A percentile compares a stretch with the other conserved stretches of the same genome.
Evolutionary conservation across 2,888 invertebrate species (phyloP).

Genomic region (Mongoloraphidia duomilia): DNA sequence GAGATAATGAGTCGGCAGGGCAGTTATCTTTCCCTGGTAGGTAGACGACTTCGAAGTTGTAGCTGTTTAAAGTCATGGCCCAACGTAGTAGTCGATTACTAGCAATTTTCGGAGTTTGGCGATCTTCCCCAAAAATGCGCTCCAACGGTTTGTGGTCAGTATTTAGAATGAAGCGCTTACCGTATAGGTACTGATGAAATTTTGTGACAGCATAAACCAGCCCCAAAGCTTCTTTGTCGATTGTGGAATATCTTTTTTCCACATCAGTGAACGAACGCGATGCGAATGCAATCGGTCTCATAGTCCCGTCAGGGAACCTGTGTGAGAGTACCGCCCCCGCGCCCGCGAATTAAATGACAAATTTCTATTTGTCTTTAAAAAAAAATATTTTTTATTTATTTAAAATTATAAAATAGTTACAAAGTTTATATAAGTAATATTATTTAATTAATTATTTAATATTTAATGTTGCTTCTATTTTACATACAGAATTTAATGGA

Average conservation of each 20-base stretch:
- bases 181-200: slow-evolving; percentile 7
- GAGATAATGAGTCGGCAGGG: background rate
- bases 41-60: background rate
- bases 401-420: no score
- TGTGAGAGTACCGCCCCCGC: slow-evolving; percentile 9
- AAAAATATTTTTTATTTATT: no score
- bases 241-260: slow-evolving; percentile 8
- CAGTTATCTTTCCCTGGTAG: background rate
- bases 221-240: slow-evolving; percentile 12
- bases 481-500: no score
- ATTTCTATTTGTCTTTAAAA: no score
- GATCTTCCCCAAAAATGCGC: slow-evolving; percentile 6
- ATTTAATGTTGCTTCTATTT: no score
- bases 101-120: slow-evolving; percentile 5
- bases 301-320: background rate
- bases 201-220: slow-evolving; percentile 8
- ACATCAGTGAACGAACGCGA: slow-evolving; percentile 7
- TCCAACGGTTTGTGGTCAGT: slow-evolving; percentile 11
- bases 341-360: no score
- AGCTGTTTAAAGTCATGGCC: slow-evolving; percentile 5
- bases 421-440: no score
- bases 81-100: slow-evolving; percentile 9
- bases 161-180: slow-evolving; percentile 5
- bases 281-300: slow-evolving; percentile 10
- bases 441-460: no score